Evolutionary conservation across 2,797 vertebrate genomes (phyloP).

Genomic region (Aplochiton taeniatus): DNA sequence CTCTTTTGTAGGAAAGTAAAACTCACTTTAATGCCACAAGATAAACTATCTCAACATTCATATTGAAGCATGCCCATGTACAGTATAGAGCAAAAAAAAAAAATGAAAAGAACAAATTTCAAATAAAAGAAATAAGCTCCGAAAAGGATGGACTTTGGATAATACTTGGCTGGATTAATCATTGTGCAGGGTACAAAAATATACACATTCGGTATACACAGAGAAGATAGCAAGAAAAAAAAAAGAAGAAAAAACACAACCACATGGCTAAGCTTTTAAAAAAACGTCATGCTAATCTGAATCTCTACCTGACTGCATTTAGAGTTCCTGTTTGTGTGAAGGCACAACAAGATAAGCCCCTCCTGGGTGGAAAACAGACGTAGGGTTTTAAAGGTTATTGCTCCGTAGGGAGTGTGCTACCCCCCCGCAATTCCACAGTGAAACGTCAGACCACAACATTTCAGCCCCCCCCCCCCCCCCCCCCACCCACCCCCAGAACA

Average conservation of each 20-base stretch:
- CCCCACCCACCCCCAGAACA: conserved; percentile 10
- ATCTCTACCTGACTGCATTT: conserved; percentile 41
- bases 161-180: conserved; percentile 72
- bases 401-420: conserved; percentile 60
- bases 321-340: conserved; percentile 61
- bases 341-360: conserved; percentile 64
- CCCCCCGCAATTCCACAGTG: conserved; percentile 45
- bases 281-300: conserved; percentile 57
- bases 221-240: conserved; percentile 22
- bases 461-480: conserved; percentile 22
- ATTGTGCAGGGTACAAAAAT: conserved; percentile 72
- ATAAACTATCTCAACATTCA: conserved; percentile 48
- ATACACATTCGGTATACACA: conserved; percentile 59
- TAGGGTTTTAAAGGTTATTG: conserved; percentile 51
- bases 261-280: conserved; percentile 47
- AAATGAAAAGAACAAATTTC: conserved; percentile 43
- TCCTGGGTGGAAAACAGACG: conserved; percentile 57
- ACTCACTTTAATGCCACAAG: conserved; percentile 53
- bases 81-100: conserved; percentile 17
- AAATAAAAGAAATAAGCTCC: no score
- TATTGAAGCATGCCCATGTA: conserved; percentile 20
- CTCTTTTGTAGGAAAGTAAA: conserved; percentile 23
- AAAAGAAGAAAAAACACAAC: conserved; percentile 11
- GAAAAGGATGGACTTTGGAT: conserved; percentile 58
- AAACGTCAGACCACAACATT: conserved; percentile 32